phyloP scores from a whole-genome alignment of 2,113 vertebrate species.

The Struthidea cinerea region DNA sequence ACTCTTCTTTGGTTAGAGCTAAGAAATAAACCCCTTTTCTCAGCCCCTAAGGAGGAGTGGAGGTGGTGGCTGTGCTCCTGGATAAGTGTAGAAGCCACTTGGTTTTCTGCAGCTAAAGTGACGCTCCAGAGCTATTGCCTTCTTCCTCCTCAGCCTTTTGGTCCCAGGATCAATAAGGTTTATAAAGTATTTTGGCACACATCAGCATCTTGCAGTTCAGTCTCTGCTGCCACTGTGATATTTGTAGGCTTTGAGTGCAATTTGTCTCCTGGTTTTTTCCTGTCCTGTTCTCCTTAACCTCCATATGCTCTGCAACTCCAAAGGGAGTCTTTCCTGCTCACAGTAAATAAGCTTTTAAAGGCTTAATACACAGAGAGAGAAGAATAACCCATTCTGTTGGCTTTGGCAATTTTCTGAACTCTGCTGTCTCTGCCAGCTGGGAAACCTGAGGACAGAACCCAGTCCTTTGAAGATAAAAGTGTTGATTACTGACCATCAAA shows the following conservation, averaged over 20 bases:
- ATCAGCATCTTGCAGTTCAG: not conserved
- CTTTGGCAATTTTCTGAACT: not conserved
- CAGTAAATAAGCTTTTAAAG: not conserved
- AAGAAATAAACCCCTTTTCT: not conserved
- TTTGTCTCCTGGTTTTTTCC: not conserved
- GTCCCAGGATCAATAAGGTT: not conserved
- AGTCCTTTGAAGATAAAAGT: slow-evolving; percentile 19
- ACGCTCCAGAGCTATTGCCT: not conserved
- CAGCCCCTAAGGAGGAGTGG: not conserved
- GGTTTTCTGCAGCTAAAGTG: not conserved
- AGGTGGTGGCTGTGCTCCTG: not conserved
- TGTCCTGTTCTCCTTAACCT: not conserved
- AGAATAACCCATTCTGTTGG: not conserved
- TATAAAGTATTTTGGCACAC: not conserved
- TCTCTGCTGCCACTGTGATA: not conserved
- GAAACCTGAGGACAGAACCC: slow-evolving; percentile 27
- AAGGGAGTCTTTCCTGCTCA: not conserved
- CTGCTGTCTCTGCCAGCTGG: not conserved
- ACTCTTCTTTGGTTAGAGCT: not conserved
- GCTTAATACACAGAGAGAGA: not conserved
- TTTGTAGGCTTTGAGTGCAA: not conserved
- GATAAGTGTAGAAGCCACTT: not conserved
- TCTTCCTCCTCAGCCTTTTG: not conserved
- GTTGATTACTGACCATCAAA: not conserved
- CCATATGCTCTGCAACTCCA: not conserved